Percentiles rank a stretch among this genome's conserved stretches.
Evolutionary conservation across 1,140 invertebrate genomes (phyloP).

Genomic region (Heliconius congener): DNA sequence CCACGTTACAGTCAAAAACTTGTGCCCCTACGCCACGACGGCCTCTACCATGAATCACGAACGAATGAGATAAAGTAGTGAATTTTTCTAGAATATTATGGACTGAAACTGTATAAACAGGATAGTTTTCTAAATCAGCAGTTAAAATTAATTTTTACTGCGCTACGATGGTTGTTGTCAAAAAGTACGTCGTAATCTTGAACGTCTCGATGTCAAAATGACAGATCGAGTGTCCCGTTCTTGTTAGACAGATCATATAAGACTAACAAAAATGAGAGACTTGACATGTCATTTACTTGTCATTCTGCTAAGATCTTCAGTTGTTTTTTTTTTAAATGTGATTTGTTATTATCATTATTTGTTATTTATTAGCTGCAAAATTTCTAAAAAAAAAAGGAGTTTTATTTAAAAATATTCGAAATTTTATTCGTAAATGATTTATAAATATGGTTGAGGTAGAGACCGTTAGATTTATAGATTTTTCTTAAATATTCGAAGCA

Average conservation of each 20-base stretch:
- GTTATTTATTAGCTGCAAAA: too few species aligned
- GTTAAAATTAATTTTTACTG: neutral
- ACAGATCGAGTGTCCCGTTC: constrained; percentile 6
- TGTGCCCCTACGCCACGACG: too few species aligned
- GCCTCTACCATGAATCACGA: too few species aligned
- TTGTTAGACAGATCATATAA: constrained; percentile 14
- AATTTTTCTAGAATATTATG: too few species aligned
- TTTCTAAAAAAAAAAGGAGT: too few species aligned
- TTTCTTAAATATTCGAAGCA: neutral
- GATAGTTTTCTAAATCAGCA: too few species aligned
- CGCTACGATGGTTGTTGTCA: neutral
- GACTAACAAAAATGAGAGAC: constrained; percentile 13
- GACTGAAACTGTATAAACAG: too few species aligned
- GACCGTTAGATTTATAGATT: neutral
- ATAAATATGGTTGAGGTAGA: neutral
- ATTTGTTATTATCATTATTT: neutral
- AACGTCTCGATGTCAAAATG: constrained; percentile 3
- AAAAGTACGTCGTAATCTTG: neutral
- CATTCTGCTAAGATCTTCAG: neutral
- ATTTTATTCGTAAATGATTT: neutral
- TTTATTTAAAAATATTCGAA: neutral
- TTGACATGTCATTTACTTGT: constrained; percentile 7
- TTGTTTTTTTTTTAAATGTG: neutral
- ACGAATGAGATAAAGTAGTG: too few species aligned
- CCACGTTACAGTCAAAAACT: too few species aligned